Evolutionary conservation across 2,888 invertebrate genomes (phyloP).

Genomic region (Heliconius ismenius): DNA sequence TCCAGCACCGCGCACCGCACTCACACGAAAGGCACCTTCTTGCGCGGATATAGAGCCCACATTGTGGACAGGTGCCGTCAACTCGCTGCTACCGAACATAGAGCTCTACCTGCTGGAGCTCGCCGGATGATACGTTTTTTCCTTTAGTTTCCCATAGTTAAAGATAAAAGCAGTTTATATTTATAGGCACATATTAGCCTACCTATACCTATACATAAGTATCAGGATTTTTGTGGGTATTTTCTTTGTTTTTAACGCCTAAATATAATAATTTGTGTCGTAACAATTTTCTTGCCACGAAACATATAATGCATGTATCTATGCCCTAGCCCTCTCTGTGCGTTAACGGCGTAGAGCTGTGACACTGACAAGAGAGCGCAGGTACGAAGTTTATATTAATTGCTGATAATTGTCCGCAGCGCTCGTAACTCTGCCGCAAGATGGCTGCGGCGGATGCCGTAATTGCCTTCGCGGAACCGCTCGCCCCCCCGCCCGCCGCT

Average conservation of each 20-base stretch:
- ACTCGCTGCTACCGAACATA: constrained; percentile 36
- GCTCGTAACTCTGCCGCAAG: constrained; percentile 62
- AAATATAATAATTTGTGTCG: neutral
- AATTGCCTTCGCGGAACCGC: constrained; percentile 77
- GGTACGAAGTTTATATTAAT: constrained; percentile 58
- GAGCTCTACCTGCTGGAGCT: constrained; percentile 28
- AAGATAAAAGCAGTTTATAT: neutral
- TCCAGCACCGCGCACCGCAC: neutral
- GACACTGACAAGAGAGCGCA: no score
- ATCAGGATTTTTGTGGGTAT: neutral
- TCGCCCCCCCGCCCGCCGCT: constrained; percentile 49
- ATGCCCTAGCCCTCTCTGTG: no score
- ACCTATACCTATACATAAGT: neutral
- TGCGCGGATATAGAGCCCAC: neutral
- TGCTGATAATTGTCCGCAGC: constrained; percentile 60
- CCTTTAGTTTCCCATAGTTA: neutral
- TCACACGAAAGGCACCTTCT: neutral
- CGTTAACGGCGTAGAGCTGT: no score
- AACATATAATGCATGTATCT: no score
- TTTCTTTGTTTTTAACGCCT: neutral
- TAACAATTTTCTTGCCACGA: neutral
- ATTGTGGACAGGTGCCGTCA: constrained; percentile 33
- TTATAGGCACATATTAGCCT: neutral
- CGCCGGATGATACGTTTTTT: neutral
- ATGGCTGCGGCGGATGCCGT: constrained; percentile 77